Evolutionary conservation across 2,113 vertebrate genomes (phyloP).

Genomic region (Spilogale gracilis): DNA sequence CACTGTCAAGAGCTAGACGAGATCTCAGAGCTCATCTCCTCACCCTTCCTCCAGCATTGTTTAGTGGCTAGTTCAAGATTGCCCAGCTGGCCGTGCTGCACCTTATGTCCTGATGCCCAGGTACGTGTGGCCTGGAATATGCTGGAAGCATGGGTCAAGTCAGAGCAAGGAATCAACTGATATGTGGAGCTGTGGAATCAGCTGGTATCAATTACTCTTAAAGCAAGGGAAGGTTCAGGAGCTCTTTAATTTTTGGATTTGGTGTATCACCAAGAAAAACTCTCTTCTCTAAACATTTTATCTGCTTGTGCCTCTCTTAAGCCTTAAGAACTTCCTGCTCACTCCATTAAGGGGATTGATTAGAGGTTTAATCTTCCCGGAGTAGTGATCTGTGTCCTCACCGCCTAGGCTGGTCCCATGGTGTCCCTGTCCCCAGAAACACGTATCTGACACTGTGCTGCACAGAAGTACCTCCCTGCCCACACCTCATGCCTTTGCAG

Average conservation of each 20-base stretch:
- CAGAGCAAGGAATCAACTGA: background rate
- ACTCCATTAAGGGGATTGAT: background rate
- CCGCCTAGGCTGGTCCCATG: background rate
- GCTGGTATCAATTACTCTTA: background rate
- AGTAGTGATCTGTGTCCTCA: background rate
- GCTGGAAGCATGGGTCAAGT: background rate
- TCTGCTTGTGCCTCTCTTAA: background rate
- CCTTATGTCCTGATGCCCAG: background rate
- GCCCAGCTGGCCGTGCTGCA: too few relatives aligned
- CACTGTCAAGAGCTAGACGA: background rate
- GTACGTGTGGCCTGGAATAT: background rate
- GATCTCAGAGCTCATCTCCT: background rate
- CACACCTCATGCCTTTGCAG: background rate
- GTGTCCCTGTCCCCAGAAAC: fast-evolving
- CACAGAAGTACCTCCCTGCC: background rate
- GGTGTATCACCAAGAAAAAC: background rate
- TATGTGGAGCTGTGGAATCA: background rate
- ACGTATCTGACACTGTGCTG: fast-evolving
- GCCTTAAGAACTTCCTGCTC: background rate
- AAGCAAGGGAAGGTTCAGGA: background rate
- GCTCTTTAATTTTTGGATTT: background rate
- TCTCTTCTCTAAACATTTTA: background rate
- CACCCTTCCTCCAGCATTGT: fast-evolving
- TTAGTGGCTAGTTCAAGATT: background rate
- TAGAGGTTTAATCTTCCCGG: too few relatives aligned